Base-by-base conservation (phyloP, 2,113 vertebrate genomes). In the Lota lota region DNA sequence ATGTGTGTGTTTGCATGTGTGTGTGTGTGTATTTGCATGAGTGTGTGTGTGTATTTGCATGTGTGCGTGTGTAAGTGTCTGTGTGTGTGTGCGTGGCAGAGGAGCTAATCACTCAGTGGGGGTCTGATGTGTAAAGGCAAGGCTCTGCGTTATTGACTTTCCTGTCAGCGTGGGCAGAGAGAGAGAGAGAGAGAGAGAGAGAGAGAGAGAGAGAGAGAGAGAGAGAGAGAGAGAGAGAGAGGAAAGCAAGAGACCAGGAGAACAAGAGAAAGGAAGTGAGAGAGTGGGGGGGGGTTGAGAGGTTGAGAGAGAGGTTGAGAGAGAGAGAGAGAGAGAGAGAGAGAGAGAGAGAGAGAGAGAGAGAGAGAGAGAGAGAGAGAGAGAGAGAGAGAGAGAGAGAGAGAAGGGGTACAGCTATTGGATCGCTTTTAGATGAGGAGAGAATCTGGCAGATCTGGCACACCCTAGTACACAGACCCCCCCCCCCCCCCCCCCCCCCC, bases 91-190 rank as follows among this genome's bases (percentile, higher is more conserved):
- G 58, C 16, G 70, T 66, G 69, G 57, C 75, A 69, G 83, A 79
- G 63, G 75, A 81, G 83, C 85, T 86, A 88, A 88, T 89, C 87
- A 90, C 88, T 87, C 87, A 83, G 87, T 82, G 63, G 85, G 86
- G 83, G 81, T 85, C 82, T 85, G 83, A 86, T 88, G 82, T 84
- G 83, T 73, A 86, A 87, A 84, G 77, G 85, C 81, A 84, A 85
- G 74, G 81, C 88, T 83, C 68, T 58, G 77, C 47, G 69, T 88
- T 85, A 90, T 83, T 85, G 88, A 90, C 85, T 88, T 78, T 76
- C 81, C 83, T 82, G 83, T 85, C 79, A 85, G 86, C 66, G 83
- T 87, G 82, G 83, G 83, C 70, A 79, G 77, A 68, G 24, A 59
- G 5, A 21, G 20, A 16, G 21, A 2, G 11, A 36, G 22, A 36